These are phyloP conservation scores for Dromococcyx pavoninus DNA, from an alignment of 2,797 vertebrate genomes.

Conservation along the genomic window DNA sequence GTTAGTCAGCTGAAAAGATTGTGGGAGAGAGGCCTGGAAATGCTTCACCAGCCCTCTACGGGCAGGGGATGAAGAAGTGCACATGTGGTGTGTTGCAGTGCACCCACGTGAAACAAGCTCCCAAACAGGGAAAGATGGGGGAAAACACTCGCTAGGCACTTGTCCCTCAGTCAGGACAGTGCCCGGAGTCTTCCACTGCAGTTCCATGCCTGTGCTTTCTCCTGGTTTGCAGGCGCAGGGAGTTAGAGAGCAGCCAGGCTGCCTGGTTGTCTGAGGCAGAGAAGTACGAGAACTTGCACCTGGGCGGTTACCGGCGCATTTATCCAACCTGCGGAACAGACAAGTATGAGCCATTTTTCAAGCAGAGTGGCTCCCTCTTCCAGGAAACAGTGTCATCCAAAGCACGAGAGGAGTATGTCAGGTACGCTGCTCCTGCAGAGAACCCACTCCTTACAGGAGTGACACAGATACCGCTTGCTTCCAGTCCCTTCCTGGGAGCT, in stretches of 20 bases:
- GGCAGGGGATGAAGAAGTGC: too few relatives aligned
- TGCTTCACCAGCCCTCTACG: background rate
- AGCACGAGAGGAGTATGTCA: constrained; percentile 78
- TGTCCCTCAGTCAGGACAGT: background rate
- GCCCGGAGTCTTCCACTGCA: rapidly evolving
- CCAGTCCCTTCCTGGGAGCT: background rate
- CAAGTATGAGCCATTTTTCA: constrained; percentile 75
- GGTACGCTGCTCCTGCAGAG: constrained; percentile 40
- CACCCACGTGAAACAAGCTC: background rate
- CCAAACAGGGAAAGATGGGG: rapidly evolving
- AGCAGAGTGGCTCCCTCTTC: constrained; percentile 76
- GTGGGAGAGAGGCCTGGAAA: background rate
- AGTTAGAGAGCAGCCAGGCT: constrained; percentile 58
- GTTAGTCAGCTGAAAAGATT: background rate
- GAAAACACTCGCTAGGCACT: too few relatives aligned
- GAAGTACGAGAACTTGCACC: constrained; percentile 72
- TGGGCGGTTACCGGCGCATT: constrained; percentile 74
- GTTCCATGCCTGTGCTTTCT: background rate
- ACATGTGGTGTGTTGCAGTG: background rate
- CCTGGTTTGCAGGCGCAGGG: constrained; percentile 49
- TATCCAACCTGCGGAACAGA: constrained; percentile 64
- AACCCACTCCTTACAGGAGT: background rate
- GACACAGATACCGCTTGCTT: background rate
- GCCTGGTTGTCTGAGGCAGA: constrained; percentile 71
- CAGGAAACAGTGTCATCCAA: constrained; percentile 77